A percentile compares a stretch with the other conserved stretches of the same genome.
These are phyloP conservation scores for Colostygia pectinataria DNA, from an alignment of 2,888 invertebrate species.

Conservation along the genomic window DNA sequence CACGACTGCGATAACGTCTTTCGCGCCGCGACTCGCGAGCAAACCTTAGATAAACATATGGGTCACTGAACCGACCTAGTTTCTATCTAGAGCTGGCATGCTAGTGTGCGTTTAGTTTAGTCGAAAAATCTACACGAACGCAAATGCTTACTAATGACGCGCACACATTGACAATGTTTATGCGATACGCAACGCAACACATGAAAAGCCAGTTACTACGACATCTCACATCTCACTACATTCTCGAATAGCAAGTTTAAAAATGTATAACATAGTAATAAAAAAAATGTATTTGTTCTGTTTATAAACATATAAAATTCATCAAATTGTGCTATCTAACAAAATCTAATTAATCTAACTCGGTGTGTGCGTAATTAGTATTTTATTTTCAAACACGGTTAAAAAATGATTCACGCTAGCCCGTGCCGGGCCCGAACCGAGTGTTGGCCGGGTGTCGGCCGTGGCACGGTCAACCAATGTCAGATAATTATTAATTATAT, in stretches of 20 bases:
- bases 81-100: slow-evolving; percentile 55
- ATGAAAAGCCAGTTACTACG: slow-evolving; percentile 20
- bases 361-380: too few species aligned
- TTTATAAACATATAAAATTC: neutral
- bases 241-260: slow-evolving; percentile 33
- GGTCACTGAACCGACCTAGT: slow-evolving; percentile 82
- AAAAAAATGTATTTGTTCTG: neutral
- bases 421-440: too few species aligned
- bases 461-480: too few species aligned
- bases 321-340: too few species aligned
- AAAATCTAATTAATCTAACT: too few species aligned
- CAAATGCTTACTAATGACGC: slow-evolving; percentile 50
- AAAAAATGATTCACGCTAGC: too few species aligned
- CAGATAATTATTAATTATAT: too few species aligned
- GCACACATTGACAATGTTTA: slow-evolving; percentile 37
- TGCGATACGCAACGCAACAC: slow-evolving; percentile 12
- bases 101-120: slow-evolving; percentile 66
- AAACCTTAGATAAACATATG: slow-evolving; percentile 82
- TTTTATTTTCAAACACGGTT: too few species aligned
- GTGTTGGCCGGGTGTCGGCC: too few species aligned
- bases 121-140: slow-evolving; percentile 61
- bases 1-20: slow-evolving; percentile 67
- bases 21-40: slow-evolving; percentile 62
- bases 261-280: too few species aligned
- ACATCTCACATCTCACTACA: slow-evolving; percentile 39